A percentile compares a stretch with the other conserved stretches of the same genome.
Conservation (phyloP, 2,797 vertebrate species). For the Semotilus atromaculatus region DNA sequence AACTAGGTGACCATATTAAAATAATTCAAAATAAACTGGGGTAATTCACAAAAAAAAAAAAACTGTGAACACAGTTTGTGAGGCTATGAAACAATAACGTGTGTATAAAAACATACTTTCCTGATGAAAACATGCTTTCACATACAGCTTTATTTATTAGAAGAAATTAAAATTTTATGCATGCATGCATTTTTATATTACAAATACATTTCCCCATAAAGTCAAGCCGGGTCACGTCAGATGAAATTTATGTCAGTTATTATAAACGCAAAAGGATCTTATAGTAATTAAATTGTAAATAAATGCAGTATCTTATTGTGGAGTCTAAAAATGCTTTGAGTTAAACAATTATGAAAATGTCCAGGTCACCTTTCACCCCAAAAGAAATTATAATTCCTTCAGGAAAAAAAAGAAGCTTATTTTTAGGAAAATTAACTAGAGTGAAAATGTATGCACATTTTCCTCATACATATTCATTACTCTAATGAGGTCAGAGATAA, state of each 20-base stretch:
- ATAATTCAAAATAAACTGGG: background rate
- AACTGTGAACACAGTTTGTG: no score
- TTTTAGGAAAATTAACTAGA: background rate
- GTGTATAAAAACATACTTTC: background rate
- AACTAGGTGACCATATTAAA: background rate
- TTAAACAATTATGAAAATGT: background rate
- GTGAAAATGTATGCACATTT: background rate
- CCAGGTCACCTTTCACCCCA: background rate
- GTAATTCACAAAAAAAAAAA: background rate
- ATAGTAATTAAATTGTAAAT: slow-evolving; percentile 21
- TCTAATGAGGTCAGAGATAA: background rate
- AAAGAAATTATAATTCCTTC: background rate
- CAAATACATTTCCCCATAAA: slow-evolving; percentile 21
- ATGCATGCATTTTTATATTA: slow-evolving; percentile 32
- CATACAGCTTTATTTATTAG: slow-evolving; percentile 34
- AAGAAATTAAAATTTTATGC: slow-evolving; percentile 25
- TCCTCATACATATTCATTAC: background rate
- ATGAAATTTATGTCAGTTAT: slow-evolving; percentile 3
- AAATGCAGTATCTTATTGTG: background rate
- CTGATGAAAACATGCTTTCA: slow-evolving; percentile 14
- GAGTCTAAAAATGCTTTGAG: background rate
- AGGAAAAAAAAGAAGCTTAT: background rate
- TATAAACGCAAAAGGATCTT: slow-evolving; percentile 36
- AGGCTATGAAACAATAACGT: background rate
- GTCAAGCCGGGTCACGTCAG: slow-evolving; percentile 15